phyloP scores from a whole-genome alignment of 1,140 invertebrate species.

The Drosophila subobscura region DNA sequence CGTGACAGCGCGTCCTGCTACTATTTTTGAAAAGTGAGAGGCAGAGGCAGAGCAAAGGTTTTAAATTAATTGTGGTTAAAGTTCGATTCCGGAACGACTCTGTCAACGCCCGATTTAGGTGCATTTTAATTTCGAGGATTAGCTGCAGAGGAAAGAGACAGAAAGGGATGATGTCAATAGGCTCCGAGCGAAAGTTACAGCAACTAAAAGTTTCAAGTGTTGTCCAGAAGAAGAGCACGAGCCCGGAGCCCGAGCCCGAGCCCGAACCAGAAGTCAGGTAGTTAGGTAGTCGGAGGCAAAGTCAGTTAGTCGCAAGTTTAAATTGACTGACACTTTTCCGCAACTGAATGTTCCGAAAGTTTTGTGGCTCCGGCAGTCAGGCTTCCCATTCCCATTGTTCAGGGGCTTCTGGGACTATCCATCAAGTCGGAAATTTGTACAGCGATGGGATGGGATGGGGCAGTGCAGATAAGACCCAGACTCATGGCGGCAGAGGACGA shows the following conservation, averaged over 20 bases:
- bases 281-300: conserved; percentile 28
- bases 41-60: conserved; percentile 33
- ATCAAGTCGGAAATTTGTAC: conserved; percentile 48
- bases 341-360: conserved; percentile 68
- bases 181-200: conserved; percentile 49
- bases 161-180: conserved; percentile 42
- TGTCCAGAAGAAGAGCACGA: conserved; percentile 6
- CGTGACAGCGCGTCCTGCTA: too few relatives aligned
- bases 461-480: conserved; percentile 18
- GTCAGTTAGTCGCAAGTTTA: conserved; percentile 64
- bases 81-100: conserved; percentile 63
- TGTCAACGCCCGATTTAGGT: conserved; percentile 32
- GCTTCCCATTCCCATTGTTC: conserved; percentile 21
- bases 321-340: conserved; percentile 79
- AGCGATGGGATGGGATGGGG: conserved; percentile 1
- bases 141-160: not conserved
- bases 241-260: not conserved
- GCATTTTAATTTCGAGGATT: conserved; percentile 36
- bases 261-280: not conserved
- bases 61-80: conserved; percentile 80
- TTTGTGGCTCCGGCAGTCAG: conserved; percentile 34
- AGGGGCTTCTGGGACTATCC: conserved; percentile 32
- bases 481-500: not conserved
- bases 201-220: conserved; percentile 69
- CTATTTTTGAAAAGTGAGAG: conserved; percentile 20